Evolutionary conservation across 2,113 vertebrate genomes (phyloP), one percentile per base, ranked within the genome.

Genomic region (Pluvialis apricaria): DNA sequence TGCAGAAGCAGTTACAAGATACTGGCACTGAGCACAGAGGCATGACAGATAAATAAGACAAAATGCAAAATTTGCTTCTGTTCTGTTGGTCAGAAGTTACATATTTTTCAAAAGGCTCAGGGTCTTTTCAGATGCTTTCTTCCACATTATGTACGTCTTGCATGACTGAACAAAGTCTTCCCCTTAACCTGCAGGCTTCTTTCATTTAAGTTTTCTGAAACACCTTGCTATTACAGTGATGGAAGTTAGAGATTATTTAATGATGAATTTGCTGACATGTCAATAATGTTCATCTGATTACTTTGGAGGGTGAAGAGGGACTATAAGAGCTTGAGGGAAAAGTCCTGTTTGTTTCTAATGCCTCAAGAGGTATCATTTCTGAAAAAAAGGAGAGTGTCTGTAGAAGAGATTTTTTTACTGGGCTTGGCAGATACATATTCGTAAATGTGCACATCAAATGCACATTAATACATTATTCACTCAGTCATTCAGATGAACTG

Each of bases 381-480:
- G 81, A 80, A 79, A 85, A 82, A 82, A 69, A 82, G 44, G 21
- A 79, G 87, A 75, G 25, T 80, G 32, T 73, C 83, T 92, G 85
- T 81, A 86, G 72, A 87, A 75, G 32, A 84, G 52, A 34, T 80
- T 81, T 95, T 92, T 97, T 86, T 86, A 88, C 84, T 75, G 62
- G 75, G 78, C 75, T 95, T 96, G 94, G 82, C 94, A 96, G 89
- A 88, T 94, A 92, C 71, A 24, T 82, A 62, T 86, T 92, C 3
- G 17, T 95, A 96, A 96, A 86, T 83, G 91, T 94, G 89, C 84
- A 97, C 96, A 97, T 96, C 87, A 96, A 94, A 95, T 86, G 42
- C 75, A 86, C 89, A 71, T 91, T 96, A 94, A 97, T 97, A 96
- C 85, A 96, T 97, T 96, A 97, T 96, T 97, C 96, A 94, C 92